Percentiles rank a stretch among this genome's conserved stretches.
phyloP scores from a whole-genome alignment of 2,888 invertebrate species.

The Parnassius orleans region DNA sequence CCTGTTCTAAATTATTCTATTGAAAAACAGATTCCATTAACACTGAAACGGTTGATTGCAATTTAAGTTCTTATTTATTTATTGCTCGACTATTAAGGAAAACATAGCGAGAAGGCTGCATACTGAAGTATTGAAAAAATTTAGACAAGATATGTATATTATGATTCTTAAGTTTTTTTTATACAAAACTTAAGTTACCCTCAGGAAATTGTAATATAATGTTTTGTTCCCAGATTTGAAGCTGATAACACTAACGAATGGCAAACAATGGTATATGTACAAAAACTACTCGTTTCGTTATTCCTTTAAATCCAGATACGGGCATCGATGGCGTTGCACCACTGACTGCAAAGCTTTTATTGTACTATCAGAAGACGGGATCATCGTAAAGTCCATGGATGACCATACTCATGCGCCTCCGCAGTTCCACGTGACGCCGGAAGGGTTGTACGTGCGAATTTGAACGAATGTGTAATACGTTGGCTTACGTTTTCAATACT shows the following conservation, averaged over 20 bases:
- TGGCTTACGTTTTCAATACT: no score
- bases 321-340: constrained; percentile 34
- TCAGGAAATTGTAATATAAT: background rate
- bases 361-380: constrained; percentile 25
- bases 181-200: background rate
- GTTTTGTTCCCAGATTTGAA: constrained; percentile 22
- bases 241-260: constrained; percentile 29
- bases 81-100: no score
- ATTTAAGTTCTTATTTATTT: no score
- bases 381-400: constrained; percentile 21
- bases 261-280: constrained; percentile 38
- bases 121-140: no score
- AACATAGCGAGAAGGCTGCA: no score
- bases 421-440: constrained; percentile 25
- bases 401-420: constrained; percentile 32
- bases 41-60: no score
- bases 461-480: constrained; percentile 7
- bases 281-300: constrained; percentile 38
- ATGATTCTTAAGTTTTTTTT: no score
- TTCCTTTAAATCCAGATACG: constrained; percentile 22
- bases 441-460: constrained; percentile 35
- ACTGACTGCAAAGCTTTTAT: constrained; percentile 33
- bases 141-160: no score
- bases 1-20: no score
- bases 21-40: no score